Percentiles rank a stretch among this genome's conserved stretches.
phyloP scores from a whole-genome alignment of 2,888 invertebrate species.

The Callinectes sapidus region DNA sequence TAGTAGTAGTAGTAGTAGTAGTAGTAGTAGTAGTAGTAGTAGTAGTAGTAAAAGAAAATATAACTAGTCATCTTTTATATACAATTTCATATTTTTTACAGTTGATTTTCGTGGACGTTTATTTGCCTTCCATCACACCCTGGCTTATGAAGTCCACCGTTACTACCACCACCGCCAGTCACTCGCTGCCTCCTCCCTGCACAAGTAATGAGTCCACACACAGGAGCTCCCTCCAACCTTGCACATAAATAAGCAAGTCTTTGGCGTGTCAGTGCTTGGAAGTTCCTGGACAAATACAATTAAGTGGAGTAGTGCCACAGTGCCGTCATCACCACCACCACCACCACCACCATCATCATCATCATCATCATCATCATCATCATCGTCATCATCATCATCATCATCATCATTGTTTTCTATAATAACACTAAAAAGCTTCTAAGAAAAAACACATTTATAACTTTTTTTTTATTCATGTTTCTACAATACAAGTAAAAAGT shows the following conservation, averaged over 20 bases:
- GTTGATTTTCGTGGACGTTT: not conserved
- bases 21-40: not conserved
- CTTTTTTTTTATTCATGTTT: no score
- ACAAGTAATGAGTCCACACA: not conserved
- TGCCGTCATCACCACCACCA: no score
- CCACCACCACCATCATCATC: no score
- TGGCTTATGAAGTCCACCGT: not conserved
- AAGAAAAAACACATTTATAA: no score
- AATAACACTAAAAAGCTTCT: no score
- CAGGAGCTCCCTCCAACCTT: not conserved
- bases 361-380: no score
- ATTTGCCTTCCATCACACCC: not conserved
- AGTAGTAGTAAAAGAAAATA: not conserved
- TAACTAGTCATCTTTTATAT: not conserved
- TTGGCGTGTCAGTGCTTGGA: not conserved
- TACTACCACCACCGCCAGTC: not conserved
- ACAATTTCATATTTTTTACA: not conserved
- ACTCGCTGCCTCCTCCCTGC: not conserved
- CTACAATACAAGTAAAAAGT: no score
- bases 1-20: not conserved
- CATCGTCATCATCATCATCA: no score
- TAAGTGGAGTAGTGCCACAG: no score
- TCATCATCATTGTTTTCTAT: no score
- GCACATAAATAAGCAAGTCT: not conserved
- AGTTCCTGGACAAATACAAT: no score